Evolutionary conservation across 2,888 invertebrate genomes (phyloP), one percentile per base, ranked within the genome.

Genomic region (Papilio elwesi): DNA sequence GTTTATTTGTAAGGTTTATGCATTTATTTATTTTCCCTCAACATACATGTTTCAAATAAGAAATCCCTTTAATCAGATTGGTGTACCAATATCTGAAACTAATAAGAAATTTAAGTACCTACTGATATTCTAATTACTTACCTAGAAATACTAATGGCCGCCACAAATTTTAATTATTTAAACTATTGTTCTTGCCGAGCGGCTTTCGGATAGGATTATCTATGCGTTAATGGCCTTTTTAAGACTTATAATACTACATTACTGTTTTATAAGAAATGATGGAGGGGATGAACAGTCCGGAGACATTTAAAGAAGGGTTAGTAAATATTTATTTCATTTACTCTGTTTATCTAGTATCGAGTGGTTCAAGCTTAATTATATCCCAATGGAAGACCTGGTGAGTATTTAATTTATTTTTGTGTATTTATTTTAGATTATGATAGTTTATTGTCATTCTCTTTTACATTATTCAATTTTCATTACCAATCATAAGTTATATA

Each of bases 401-500:
- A 48, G 63, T 63, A 11, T 15, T 13, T 57, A 26, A 1, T 26
- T 26, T 2, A 26, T 57, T 57, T 57, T 57, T 52, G 15, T 0
- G 6, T 15, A 52, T 48, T 48, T 48, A 10, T 10, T 48, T 8
- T 48, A 10, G 2, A 5, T 48, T 9, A 49, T 52, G 13, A 10
- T 86, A 83, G 85, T 84, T 79, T 75, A 74, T 76, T 77, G 76
- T 77, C 26, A 26, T 26, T 26, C 26, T 26, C 2, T 26, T 26
- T 26, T 26, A 26, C 26, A 26, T 26, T 26, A 26, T 26, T 26
- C 4, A 26, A 26, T 26, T 26, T 1, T 26, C 1, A 26, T 26
- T 26, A 2, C 26, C 4, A 26, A 4, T 26, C 4, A 26, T 26
- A 26, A 26, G 1, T 2, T 26, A 26, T 2, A 26, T 26, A 26